Base-by-base conservation (phyloP, 2,888 invertebrate species). In the Acanthosepion esculentum region DNA sequence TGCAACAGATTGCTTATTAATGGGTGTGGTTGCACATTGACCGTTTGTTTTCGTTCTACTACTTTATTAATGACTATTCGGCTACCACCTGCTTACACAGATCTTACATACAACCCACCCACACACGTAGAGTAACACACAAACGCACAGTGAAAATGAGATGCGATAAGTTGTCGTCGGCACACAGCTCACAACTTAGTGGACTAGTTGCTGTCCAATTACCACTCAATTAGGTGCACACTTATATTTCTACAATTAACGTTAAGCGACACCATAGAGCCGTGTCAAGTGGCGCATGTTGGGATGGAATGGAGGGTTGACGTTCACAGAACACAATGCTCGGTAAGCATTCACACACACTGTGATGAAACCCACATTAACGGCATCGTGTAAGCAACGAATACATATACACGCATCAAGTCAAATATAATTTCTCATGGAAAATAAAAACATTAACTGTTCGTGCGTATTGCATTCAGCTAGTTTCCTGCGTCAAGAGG, bases 401-500 rank as follows among this genome's bases (percentile, higher is more conserved):
- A 78, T 78, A 78, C 78, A n/a, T n/a, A 78, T 15, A n/a, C 78
- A 78, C 78, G n/a, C 78, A 78, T n/a, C n/a, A 78, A 33, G 78
- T 78, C 78, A 78, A 78, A n/a, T 78, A 78, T n/a, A 78, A 78
- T 78, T 78, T 78, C 78, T 78, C 78, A 78, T n/a, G n/a, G 59
- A 59, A 78, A 78, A 78, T 18, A 78, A 10, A 78, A 78, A 78
- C 78, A 78, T 78, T 78, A 15, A 78, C 78, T 12, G 10, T 20
- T 59, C 59, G 23, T 23, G n/a, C 33, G n/a, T n/a, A n/a, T 78
- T 78, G 78, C n/a, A n/a, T 78, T 78, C 33, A n/a, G 78, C 33
- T 78, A 78, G n/a, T 78, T 78, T 78, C 78, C 78, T 78, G 78
- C 78, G 78, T 78, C 78, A 78, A 78, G 78, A 78, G 78, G 78